Evolutionary conservation across 2,113 vertebrate species (phyloP), one percentile per base, ranked within the genome.

Genomic region (Pedionomus torquatus): DNA sequence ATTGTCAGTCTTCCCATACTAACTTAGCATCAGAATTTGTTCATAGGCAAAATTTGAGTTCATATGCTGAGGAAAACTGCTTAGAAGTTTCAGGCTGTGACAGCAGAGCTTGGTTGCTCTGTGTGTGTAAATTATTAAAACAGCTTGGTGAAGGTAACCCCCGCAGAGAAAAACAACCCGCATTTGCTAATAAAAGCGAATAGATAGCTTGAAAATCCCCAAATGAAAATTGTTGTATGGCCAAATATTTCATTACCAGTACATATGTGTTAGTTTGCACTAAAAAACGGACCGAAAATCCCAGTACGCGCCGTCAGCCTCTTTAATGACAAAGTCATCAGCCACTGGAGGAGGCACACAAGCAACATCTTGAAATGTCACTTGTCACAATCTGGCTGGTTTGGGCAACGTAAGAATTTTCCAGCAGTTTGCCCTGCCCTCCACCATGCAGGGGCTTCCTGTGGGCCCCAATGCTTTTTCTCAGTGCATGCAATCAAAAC

Each of bases 401-500:
- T 80, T 89, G 64, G 74, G 58, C 80, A 81, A n/a, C 2, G 3
- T 26, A 20, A 85, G 35, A 70, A 61, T 11, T 76, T 79, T 71
- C 60, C 83, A 75, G 68, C 35, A 74, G 37, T 72, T 94, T 88
- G 66, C 41, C 70, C 35, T 95, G 94, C 68, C 41, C 44, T 76
- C 46, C 24, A 3, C 80, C 65, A 35, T 3, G 2, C 68, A 83
- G 69, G 78, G 86, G 44, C 90, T 96, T 93, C 83, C 90, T 1
- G 1, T 17, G 3, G 18, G 43, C 90, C 83, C 39, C 68, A 57
- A n/a, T 1, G 1, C 70, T 90, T 93, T 93, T 75, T 88, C 88
- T 94, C 55, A 66, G 83, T 71, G 72, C 81, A 39, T 13, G 25
- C 88, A 90, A 89, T 90, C 35, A 61, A 96, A 97, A 95, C 88